Evolutionary conservation across 92 coral and sea anemone species (phyloP), one percentile per base, ranked within the genome.

Genomic region (Pocillopora meandrina): DNA sequence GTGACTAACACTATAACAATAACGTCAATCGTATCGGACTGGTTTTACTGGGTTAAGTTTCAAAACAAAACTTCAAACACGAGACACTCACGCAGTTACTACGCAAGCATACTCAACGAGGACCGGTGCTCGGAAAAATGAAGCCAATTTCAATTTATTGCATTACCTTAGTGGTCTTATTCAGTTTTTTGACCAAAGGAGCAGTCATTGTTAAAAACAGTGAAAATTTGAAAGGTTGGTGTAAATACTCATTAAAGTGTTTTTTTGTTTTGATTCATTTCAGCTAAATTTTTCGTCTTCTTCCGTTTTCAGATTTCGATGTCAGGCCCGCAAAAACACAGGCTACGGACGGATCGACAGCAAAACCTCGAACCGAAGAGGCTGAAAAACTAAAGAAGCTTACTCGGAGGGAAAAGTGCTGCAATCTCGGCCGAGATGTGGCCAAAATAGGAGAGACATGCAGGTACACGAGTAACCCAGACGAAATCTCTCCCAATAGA

Each of bases 381-480:
- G n/a, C 83, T 20, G 2, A 0, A 47, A 69, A 61, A 21, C 56
- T 9, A 23, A 83, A 60, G 70, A 71, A 55, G 34, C 80, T 63
- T 34, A 62, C 31, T 14, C 71, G 77, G 59, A 86, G 89, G 60
- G 86, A 78, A 16, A 84, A 76, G 73, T 94, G 98, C 65, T 94
- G 98, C 59, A 86, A 82, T 18, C 92, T 94, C 56, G 98, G 98
- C 10, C 71, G 89, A 61, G 87, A 86, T 33, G 92, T 94, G 92
- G 98, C 98, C 63, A 94, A 94, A 88, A 94, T 92, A 3, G 98
- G 98, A 2, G 93, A 94, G 42, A 66, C 89, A 33, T 94, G 98
- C 70, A 65, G 61, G 18, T 94, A 87, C 71, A 63, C 90, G 23
- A 55, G 89, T 13, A 90, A 78, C 11, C 78, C 83, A 74, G 92